A percentile compares a stretch with the other conserved stretches of the same genome.
Evolutionary conservation across 30 jellyfish, hydroid and myxozoan genomes (phyloP).

Genomic region (Clytia hemisphaerica): DNA sequence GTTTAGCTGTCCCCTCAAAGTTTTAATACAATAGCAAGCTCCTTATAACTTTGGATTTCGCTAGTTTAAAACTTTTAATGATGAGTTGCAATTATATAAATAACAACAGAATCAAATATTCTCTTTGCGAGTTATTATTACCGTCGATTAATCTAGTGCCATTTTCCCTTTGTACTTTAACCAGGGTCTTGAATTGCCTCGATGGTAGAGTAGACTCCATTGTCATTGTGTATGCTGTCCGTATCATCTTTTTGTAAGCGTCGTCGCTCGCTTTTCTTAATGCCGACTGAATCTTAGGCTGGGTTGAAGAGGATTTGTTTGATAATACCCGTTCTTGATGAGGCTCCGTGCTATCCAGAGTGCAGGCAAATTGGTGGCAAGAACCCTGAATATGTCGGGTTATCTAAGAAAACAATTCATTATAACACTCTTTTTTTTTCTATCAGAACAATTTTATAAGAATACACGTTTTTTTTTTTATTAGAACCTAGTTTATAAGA

Average conservation of each 20-base stretch:
- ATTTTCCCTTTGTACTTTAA: conserved; percentile 15
- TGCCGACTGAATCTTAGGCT: conserved; percentile 9
- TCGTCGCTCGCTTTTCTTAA: not conserved
- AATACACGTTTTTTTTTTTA: too few relatives aligned
- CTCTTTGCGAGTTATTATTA: too few relatives aligned
- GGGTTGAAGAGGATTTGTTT: conserved; percentile 14
- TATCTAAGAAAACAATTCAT: not conserved
- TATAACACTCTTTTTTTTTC: too few relatives aligned
- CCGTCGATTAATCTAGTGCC: conserved; percentile 29
- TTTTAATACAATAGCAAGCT: too few relatives aligned
- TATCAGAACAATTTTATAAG: too few relatives aligned
- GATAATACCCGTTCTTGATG: not conserved
- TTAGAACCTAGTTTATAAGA: too few relatives aligned
- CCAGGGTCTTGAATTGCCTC: conserved; percentile 22
- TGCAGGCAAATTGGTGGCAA: not conserved
- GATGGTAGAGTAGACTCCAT: conserved; percentile 23
- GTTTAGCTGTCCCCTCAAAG: too few relatives aligned
- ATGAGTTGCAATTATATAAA: too few relatives aligned
- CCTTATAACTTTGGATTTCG: too few relatives aligned
- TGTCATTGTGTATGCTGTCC: conserved; percentile 22
- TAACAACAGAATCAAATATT: too few relatives aligned
- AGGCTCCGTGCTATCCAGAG: not conserved
- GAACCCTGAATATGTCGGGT: not conserved
- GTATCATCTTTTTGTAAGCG: conserved; percentile 2
- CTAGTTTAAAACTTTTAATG: too few relatives aligned